phyloP scores from a whole-genome alignment of 2,797 vertebrate species.

The Neoniphon sammara region DNA sequence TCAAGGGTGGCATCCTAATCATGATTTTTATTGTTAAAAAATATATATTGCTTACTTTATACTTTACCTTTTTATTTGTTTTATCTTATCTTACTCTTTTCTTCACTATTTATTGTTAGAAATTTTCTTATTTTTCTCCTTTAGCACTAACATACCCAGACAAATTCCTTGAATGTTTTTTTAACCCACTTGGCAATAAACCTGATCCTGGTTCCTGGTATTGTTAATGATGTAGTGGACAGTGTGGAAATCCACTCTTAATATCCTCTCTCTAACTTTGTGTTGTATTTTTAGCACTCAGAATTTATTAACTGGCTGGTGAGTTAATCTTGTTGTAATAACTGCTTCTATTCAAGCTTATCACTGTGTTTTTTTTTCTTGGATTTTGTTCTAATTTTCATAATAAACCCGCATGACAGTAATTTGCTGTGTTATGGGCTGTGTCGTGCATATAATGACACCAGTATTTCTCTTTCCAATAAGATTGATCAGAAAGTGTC shows the following conservation, averaged over 20 bases:
- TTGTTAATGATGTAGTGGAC: conserved; percentile 39
- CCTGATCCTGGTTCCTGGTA: too few relatives aligned
- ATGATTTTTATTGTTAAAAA: not conserved
- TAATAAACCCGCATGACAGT: not conserved
- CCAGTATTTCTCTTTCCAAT: conserved; percentile 7
- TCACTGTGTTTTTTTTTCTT: not conserved
- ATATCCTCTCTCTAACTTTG: conserved; percentile 32
- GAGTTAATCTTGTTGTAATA: conserved; percentile 40
- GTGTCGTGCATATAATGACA: not conserved
- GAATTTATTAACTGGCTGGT: conserved; percentile 71
- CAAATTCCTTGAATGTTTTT: too few relatives aligned
- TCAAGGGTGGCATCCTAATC: conserved; percentile 33
- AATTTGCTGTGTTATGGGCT: not conserved
- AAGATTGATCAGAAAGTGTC: conserved; percentile 81
- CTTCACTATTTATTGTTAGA: too few relatives aligned
- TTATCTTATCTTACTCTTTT: too few relatives aligned
- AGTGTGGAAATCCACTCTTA: conserved; percentile 13
- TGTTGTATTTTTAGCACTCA: conserved; percentile 60
- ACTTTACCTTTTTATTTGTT: too few relatives aligned
- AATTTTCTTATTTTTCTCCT: too few relatives aligned
- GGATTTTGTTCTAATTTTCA: conserved; percentile 4
- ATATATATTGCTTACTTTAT: too few relatives aligned
- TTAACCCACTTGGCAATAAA: too few relatives aligned
- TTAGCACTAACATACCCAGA: too few relatives aligned
- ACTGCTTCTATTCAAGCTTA: not conserved